Base-by-base conservation (phyloP, 2,888 invertebrate species). In the Eilema caniola region DNA sequence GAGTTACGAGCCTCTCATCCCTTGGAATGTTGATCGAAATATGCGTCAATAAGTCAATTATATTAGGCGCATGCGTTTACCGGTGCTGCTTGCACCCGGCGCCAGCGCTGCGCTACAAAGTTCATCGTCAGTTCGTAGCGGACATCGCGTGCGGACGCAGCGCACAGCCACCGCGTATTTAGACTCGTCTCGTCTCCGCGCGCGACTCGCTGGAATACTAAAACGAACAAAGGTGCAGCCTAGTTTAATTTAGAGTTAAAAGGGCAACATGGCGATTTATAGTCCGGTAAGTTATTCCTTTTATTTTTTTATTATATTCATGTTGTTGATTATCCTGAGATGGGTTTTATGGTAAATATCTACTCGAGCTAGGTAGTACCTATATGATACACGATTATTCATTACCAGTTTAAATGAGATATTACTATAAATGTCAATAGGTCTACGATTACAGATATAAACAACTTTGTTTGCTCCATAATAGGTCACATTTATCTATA, bases 191-290 rank as follows among this genome's bases (percentile, higher is more conserved):
- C 87, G 86, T 83, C 79, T 78, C 79, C 82, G 83, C 80, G 75
- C 76, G 80, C 78, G 75, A 75, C 79, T 80, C 77, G 75, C 79
- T 78, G 81, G 85, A 85, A 86, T 78, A 81, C 64, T 75, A 87
- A 89, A 88, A 91, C 76, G 88, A 90, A 88, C 84, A 89, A 89
- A 88, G 87, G 92, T 91, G 90, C 85, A 86, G 88, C 88, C 86
- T 90, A 89, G 88, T 91, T 91, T 89, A 88, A 92, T 89, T 91
- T 92, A 89, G 89, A 92, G 89, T 84, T 88, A 88, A 89, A 86
- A 88, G 84, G 83, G 86, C 88, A 87, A 85, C 86, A 92, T 92
- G 92, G 88, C 91, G 81, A 83, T 89, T 76, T 80, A 85, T 70
- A 83, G 82, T 80, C 80, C 88, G 93, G 95, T 95, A 82, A 94